phyloP scores from a whole-genome alignment of 2,113 vertebrate species.

The Varanus salvator region DNA sequence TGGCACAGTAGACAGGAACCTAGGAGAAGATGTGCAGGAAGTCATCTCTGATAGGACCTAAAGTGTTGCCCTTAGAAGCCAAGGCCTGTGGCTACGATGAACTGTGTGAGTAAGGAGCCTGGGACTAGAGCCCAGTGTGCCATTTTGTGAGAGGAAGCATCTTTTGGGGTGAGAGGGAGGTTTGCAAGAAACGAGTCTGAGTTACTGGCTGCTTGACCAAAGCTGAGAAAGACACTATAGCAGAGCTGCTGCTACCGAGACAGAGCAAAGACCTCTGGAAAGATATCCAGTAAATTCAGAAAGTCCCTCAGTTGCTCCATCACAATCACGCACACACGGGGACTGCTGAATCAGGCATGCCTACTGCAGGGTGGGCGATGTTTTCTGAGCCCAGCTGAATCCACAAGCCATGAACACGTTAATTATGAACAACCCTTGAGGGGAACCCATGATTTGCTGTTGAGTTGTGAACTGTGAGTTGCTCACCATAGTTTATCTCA shows the following conservation, averaged over 20 bases:
- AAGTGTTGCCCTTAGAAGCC: not conserved
- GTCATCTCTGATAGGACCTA: not conserved
- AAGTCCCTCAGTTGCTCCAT: no score
- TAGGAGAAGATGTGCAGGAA: constrained; percentile 53
- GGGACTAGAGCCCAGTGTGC: not conserved
- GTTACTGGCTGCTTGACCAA: not conserved
- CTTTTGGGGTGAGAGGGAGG: not conserved
- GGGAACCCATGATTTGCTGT: no score
- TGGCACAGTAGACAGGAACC: constrained; percentile 91
- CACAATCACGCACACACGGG: no score
- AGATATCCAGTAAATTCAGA: not conserved
- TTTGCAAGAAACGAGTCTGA: not conserved
- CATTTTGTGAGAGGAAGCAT: no score
- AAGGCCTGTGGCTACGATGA: not conserved
- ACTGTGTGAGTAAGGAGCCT: not conserved
- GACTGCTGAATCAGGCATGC: no score
- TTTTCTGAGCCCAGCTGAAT: no score
- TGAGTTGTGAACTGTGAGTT: no score
- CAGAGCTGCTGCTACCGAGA: not conserved
- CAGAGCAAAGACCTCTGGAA: not conserved
- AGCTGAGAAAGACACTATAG: not conserved
- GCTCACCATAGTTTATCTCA: no score
- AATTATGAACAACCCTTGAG: no score
- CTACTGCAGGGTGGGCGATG: no score
- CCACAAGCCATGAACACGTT: no score